These are phyloP conservation scores for Chaetura pelagica DNA, from an alignment of 2,113 vertebrate species.

Conservation along the genomic window DNA sequence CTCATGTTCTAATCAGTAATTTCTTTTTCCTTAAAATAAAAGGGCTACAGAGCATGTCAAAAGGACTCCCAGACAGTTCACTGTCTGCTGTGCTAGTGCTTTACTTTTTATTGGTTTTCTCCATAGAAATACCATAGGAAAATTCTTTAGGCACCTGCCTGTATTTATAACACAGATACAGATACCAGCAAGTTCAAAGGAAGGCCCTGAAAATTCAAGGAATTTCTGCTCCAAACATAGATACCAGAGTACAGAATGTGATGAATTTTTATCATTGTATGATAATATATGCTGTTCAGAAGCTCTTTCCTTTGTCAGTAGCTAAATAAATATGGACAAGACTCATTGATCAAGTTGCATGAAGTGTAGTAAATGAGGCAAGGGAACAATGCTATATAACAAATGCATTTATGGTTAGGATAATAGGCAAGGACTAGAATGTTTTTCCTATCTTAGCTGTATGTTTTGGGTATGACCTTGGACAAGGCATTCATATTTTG, in stretches of 20 bases:
- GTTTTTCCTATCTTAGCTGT: not conserved
- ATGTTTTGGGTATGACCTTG: not conserved
- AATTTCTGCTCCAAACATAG: not conserved
- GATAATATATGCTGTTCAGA: not conserved
- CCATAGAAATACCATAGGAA: not conserved
- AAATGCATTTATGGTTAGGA: not conserved
- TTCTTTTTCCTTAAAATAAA: not conserved
- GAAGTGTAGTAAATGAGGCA: not conserved
- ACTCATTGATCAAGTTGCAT: not conserved
- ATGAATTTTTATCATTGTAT: not conserved
- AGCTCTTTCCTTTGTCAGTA: not conserved
- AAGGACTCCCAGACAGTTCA: not conserved
- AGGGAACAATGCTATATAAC: not conserved
- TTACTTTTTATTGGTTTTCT: not conserved
- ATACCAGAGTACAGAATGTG: not conserved
- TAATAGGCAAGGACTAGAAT: not conserved
- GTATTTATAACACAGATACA: not conserved
- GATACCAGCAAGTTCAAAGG: not conserved
- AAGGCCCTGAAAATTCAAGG: not conserved
- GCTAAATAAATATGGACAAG: not conserved
- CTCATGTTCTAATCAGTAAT: not conserved
- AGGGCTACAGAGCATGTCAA: not conserved
- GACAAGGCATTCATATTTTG: not conserved
- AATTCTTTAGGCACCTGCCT: not conserved
- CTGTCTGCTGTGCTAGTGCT: fast-evolving